Percentiles rank a stretch among this genome's conserved stretches.
Evolutionary conservation across 2,113 vertebrate species (phyloP).

Genomic region (Scopus umbretta): DNA sequence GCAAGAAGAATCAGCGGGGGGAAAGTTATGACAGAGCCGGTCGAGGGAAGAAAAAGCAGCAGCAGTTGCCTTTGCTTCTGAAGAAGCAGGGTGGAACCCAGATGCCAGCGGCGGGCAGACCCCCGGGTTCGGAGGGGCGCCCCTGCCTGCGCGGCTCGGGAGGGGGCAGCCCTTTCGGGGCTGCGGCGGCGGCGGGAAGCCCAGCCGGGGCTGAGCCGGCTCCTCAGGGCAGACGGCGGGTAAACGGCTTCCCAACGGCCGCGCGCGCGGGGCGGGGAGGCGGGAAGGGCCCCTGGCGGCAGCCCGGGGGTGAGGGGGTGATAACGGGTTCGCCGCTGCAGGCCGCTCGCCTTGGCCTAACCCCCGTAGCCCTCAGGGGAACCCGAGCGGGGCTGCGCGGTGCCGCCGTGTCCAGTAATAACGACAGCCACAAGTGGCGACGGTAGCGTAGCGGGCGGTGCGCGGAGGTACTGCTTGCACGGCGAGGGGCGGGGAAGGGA

Average conservation of each 20-base stretch:
- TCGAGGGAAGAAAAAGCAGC: too few relatives aligned
- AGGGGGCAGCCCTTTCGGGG: background rate
- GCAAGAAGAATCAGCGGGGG: accelerated
- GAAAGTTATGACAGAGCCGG: too few relatives aligned
- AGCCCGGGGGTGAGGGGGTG: too few relatives aligned
- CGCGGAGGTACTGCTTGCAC: background rate
- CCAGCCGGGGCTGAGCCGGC: background rate
- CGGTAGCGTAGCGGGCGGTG: background rate
- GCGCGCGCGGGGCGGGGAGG: background rate
- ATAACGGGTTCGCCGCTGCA: too few relatives aligned
- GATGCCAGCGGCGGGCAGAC: background rate
- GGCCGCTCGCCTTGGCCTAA: too few relatives aligned
- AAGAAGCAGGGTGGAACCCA: background rate
- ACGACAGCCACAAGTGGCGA: accelerated
- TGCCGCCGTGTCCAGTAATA: background rate
- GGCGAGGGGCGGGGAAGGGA: background rate
- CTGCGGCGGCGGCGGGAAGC: background rate
- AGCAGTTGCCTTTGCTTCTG: background rate
- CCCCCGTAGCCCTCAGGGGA: background rate
- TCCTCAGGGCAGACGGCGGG: too few relatives aligned
- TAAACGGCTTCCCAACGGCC: background rate
- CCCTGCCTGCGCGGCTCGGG: background rate
- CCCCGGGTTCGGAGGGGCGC: background rate
- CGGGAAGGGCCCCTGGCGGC: too few relatives aligned
- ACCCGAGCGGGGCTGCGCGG: background rate